phyloP scores from a whole-genome alignment of 1,140 invertebrate genomes.

The Eupristina koningsbergeri region DNA sequence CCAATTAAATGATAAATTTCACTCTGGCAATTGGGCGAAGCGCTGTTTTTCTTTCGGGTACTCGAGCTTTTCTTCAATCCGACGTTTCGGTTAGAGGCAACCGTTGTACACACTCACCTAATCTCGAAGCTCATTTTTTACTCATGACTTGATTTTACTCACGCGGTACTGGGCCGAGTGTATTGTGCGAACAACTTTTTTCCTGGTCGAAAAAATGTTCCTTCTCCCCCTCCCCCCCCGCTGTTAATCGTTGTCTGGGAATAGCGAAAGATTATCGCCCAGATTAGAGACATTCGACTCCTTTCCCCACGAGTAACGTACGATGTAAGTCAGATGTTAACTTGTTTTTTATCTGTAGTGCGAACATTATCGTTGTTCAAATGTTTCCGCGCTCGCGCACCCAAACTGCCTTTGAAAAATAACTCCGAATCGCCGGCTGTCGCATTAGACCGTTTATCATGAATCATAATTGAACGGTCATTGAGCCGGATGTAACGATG shows the following conservation, averaged over 20 bases:
- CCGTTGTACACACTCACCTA: not conserved
- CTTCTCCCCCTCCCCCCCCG: no score
- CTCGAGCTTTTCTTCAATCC: no score
- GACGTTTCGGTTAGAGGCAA: no score
- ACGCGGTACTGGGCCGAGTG: no score
- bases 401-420: no score
- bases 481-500: no score
- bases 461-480: no score
- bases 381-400: not conserved
- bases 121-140: not conserved
- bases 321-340: not conserved
- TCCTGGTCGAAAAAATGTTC: not conserved
- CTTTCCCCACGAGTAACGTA: not conserved
- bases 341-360: not conserved
- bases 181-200: no score
- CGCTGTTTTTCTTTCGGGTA: no score
- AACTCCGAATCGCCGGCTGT: no score
- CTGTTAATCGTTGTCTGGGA: not conserved
- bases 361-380: not conserved
- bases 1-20: not conserved
- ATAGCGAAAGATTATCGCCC: not conserved
- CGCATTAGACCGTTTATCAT: no score
- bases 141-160: not conserved
- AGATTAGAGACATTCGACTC: not conserved
- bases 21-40: not conserved